These are phyloP conservation scores for Phoeniculus purpureus DNA, from an alignment of 2,797 vertebrate species.

Conservation along the genomic window DNA sequence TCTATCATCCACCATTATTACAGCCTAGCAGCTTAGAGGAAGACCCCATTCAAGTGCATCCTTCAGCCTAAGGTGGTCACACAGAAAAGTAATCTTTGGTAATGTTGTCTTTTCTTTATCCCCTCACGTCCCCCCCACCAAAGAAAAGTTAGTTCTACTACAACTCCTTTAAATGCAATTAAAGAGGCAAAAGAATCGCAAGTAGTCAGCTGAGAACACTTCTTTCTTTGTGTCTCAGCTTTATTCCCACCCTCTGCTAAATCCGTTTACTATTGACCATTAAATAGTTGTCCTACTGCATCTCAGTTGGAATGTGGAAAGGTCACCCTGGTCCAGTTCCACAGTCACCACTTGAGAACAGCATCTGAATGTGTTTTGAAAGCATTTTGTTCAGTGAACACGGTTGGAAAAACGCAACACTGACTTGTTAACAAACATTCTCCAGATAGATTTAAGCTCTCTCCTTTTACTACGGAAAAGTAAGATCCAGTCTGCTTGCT, in stretches of 20 bases:
- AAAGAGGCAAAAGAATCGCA: background rate
- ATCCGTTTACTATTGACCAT: background rate
- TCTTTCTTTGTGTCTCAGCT: background rate
- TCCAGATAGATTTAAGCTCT: background rate
- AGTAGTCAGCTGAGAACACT: background rate
- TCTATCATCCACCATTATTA: background rate
- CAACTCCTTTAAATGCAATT: background rate
- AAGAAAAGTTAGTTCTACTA: background rate
- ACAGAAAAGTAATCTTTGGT: background rate
- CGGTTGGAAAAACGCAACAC: background rate
- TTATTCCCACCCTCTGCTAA: background rate
- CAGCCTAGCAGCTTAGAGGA: background rate
- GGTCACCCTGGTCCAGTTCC: background rate
- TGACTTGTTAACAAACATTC: background rate
- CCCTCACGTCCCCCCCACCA: background rate
- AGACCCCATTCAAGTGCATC: background rate
- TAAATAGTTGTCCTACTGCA: background rate
- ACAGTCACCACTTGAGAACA: background rate
- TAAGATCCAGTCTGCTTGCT: background rate
- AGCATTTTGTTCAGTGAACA: background rate
- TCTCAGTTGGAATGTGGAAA: background rate
- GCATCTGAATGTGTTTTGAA: background rate
- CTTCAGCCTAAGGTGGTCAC: background rate
- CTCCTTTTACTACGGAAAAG: background rate
- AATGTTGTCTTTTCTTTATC: background rate